Percentiles rank a stretch among this genome's conserved stretches.
Conservation (phyloP, 37 sponge, comb jelly and placozoan genomes). For the Halichondria panicea region DNA sequence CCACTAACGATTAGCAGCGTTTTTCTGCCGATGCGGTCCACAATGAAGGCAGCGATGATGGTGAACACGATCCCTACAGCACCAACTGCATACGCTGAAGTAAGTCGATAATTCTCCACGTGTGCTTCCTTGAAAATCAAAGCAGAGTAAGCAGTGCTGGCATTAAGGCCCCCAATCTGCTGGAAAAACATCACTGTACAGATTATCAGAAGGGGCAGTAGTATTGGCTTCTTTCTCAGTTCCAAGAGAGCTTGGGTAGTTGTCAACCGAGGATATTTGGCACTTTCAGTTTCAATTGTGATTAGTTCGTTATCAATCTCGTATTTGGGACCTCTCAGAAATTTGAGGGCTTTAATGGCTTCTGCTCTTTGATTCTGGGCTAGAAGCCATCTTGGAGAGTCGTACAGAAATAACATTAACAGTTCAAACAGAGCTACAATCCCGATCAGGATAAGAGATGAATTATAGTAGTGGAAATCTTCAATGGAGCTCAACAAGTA, state of each 20-base stretch:
- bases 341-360: constrained; percentile 28
- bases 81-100: constrained; percentile 31
- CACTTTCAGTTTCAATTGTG: constrained; percentile 25
- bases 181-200: constrained; percentile 46
- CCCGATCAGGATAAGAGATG: constrained; percentile 24
- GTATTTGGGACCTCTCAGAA: constrained; percentile 43
- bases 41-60: constrained; percentile 25
- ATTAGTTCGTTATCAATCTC: constrained; percentile 31
- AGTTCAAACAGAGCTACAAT: constrained; percentile 29
- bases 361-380: constrained; percentile 10
- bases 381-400: constrained; percentile 66
- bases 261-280: background rate
- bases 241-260: background rate
- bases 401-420: constrained; percentile 14
- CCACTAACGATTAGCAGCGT: constrained; percentile 50
- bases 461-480: constrained; percentile 30
- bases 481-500: constrained; percentile 25
- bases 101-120: background rate
- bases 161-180: constrained; percentile 52
- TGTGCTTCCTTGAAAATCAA: constrained; percentile 28
- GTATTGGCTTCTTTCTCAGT: constrained; percentile 4
- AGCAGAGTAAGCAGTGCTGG: constrained; percentile 27
- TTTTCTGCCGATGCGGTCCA: constrained; percentile 68
- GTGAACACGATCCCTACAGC: constrained; percentile 32
- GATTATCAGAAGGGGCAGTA: constrained; percentile 27